Evolutionary conservation across 2,797 vertebrate genomes (phyloP).

Genomic region (Neopelma chrysocephalum): DNA sequence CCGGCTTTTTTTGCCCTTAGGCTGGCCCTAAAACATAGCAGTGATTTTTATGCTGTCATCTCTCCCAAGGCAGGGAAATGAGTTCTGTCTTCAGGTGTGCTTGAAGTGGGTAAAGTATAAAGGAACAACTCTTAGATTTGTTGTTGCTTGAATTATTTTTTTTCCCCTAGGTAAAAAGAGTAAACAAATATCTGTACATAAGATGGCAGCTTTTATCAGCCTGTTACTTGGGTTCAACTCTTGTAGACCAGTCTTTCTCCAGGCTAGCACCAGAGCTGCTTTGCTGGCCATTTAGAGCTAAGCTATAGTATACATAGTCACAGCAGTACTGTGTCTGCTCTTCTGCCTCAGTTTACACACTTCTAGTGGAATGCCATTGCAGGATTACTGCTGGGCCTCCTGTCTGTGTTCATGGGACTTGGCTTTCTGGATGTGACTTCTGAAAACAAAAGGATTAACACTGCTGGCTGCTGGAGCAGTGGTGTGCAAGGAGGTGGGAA

Average conservation of each 20-base stretch:
- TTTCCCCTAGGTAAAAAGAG: background rate
- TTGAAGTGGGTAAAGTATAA: background rate
- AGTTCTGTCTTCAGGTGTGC: background rate
- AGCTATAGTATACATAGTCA: fast-evolving
- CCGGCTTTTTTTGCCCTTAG: background rate
- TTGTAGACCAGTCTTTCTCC: background rate
- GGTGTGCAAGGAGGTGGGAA: background rate
- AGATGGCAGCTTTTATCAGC: background rate
- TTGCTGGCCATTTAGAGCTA: background rate
- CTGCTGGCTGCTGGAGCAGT: background rate
- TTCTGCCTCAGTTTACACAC: background rate
- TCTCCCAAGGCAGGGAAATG: background rate
- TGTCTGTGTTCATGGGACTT: background rate
- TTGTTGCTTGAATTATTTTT: background rate
- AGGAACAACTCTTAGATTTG: background rate
- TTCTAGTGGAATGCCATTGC: background rate
- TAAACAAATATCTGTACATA: background rate
- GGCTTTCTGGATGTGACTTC: background rate
- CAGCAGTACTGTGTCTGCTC: background rate
- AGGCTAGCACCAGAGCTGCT: background rate
- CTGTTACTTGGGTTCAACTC: background rate
- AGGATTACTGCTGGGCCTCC: background rate
- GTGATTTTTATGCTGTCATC: background rate
- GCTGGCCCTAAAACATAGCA: background rate
- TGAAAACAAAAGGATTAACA: background rate